Percentiles rank a stretch among this genome's conserved stretches.
Conservation (phyloP, 1,140 invertebrate genomes). For the Monomorium pharaonis region DNA sequence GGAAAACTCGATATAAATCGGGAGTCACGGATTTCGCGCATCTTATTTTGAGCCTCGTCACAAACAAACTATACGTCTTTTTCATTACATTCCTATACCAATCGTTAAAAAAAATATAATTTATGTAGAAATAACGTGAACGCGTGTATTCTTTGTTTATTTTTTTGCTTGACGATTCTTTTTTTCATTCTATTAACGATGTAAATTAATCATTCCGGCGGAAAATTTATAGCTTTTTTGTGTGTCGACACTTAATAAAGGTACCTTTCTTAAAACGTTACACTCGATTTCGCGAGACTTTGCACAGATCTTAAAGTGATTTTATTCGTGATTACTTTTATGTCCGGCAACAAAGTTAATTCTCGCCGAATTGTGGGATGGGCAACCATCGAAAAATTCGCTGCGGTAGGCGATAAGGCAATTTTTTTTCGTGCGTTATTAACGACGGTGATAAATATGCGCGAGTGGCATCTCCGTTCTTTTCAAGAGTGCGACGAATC, state of each 20-base stretch:
- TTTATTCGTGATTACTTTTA: slow-evolving; percentile 4
- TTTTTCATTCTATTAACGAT: neutral
- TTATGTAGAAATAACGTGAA: neutral
- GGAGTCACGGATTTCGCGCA: slow-evolving; percentile 5
- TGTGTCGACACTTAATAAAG: neutral
- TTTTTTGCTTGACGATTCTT: neutral
- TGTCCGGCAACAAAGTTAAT: slow-evolving; percentile 19
- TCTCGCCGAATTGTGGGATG: neutral
- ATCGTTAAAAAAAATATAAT: neutral
- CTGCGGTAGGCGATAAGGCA: slow-evolving; percentile 38
- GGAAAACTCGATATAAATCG: slow-evolving; percentile 53
- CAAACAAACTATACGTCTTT: neutral
- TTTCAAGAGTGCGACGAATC: slow-evolving; percentile 69
- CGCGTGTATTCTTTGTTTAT: neutral
- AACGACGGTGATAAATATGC: slow-evolving; percentile 73
- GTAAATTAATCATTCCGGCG: neutral
- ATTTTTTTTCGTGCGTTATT: slow-evolving; percentile 61
- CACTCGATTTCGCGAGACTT: neutral
- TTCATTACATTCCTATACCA: neutral
- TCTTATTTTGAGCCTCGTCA: neutral
- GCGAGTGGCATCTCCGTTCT: slow-evolving; percentile 45
- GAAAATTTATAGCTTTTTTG: neutral
- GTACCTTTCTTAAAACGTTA: neutral
- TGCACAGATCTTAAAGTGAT: neutral
- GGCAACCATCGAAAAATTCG: slow-evolving; percentile 49